Evolutionary conservation across 2,888 invertebrate genomes (phyloP), one percentile per base, ranked within the genome.

Genomic region (Ligdia adustata): DNA sequence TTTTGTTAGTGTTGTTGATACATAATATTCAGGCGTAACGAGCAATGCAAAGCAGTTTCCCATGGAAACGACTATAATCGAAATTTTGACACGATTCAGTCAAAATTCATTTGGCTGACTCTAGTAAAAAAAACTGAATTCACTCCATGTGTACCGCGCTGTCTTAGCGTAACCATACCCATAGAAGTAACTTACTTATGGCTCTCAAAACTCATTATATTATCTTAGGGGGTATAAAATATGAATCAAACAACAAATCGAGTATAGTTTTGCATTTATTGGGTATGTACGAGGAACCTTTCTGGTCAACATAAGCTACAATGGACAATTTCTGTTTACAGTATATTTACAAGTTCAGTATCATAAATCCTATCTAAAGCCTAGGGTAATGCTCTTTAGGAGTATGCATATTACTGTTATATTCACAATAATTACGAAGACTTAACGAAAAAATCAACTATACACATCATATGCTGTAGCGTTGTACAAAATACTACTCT

Each of bases 221-320:
- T n/a, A n/a, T n/a, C n/a, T n/a, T n/a, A n/a, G n/a, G n/a, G n/a
- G n/a, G n/a, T n/a, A n/a, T n/a, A n/a, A 6, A 27, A 29, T 16
- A 45, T 27, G 18, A 66, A 66, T 55, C 35, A 74, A 69, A 71
- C 64, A 76, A 64, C 59, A 57, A 59, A 64, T 79, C 65, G 78
- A 83, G 84, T 88, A 60, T 57, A 87, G 82, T 90, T 89, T 89
- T 84, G 87, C 84, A 82, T 91, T 91, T 91, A 91, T 90, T 91
- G 89, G 85, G 79, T 90, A 91, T 84, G 79, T 90, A 91, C 82
- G 89, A 90, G 90, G 90, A 91, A 91, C 91, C 90, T 76, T 84
- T 85, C 76, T 84, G 88, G 90, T 90, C 87, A 87, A 89, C 89
- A 88, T 90, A 90, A 91, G 90, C 90, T 91, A 90, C 80, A 85